Evolutionary conservation across 92 coral and sea anemone genomes (phyloP).

Genomic region (Montipora capitata): DNA sequence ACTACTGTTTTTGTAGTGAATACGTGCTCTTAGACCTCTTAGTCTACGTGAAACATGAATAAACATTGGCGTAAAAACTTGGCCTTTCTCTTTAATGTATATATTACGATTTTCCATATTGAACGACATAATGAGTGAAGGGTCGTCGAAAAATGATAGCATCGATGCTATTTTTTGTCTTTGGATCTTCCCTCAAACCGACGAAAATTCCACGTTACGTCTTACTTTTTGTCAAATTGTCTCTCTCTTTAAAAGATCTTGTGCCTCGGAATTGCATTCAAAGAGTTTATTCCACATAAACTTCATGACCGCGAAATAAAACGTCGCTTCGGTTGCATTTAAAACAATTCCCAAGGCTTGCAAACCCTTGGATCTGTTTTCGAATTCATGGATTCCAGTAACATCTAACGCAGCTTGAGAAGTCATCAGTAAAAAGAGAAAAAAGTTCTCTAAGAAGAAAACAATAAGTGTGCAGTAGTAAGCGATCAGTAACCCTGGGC

Average conservation of each 20-base stretch:
- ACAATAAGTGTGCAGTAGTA: constrained; percentile 77
- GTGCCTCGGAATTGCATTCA: constrained; percentile 59
- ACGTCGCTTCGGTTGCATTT: constrained; percentile 92
- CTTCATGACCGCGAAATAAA: constrained; percentile 90
- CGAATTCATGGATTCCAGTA: constrained; percentile 91
- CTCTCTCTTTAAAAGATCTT: constrained; percentile 79
- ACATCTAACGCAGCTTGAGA: constrained; percentile 94
- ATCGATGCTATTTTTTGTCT: too few species aligned
- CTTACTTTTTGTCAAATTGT: constrained; percentile 56
- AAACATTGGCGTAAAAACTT: too few species aligned
- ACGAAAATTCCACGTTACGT: too few species aligned
- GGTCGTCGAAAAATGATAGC: too few species aligned
- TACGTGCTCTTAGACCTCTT: too few species aligned
- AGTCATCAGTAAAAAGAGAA: constrained; percentile 84
- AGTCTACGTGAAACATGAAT: too few species aligned
- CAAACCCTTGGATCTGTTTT: constrained; percentile 75
- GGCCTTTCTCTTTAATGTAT: too few species aligned
- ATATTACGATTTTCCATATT: too few species aligned
- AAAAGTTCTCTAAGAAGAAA: constrained; percentile 87
- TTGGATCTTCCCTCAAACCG: too few species aligned
- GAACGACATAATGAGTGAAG: too few species aligned
- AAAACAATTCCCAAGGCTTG: constrained; percentile 87
- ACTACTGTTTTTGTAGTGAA: too few species aligned
- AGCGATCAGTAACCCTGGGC: constrained; percentile 54
- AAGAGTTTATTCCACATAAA: constrained; percentile 91